These are phyloP conservation scores for Heteromurus nitidus DNA, from an alignment of 2,888 invertebrate genomes.

Conservation along the genomic window DNA sequence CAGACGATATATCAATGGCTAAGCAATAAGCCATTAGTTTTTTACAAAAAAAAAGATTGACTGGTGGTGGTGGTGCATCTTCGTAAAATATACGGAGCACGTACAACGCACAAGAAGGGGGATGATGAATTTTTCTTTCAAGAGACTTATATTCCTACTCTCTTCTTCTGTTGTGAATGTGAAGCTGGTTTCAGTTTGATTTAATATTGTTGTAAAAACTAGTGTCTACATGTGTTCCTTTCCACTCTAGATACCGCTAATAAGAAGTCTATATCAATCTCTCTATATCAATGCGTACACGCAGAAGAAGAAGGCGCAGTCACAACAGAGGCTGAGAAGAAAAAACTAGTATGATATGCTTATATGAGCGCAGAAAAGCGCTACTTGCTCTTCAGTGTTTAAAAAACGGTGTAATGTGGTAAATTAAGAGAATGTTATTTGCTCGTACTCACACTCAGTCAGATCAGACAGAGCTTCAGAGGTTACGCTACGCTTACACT, in stretches of 20 bases:
- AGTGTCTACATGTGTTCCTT: conserved; percentile 49
- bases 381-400: conserved; percentile 25
- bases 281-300: no score
- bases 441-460: no score
- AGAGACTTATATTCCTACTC: neutral
- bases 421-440: conserved; percentile 19
- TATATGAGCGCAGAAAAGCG: neutral
- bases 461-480: neutral
- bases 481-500: conserved; percentile 3
- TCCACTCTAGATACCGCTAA: conserved; percentile 39
- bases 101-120: conserved; percentile 33
- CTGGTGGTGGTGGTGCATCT: conserved; percentile 9
- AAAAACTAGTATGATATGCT: neutral
- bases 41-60: no score
- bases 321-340: no score
- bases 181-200: conserved; percentile 47
- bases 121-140: conserved; percentile 9
- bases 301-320: no score
- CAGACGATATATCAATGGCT: no score
- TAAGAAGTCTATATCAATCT: conserved; percentile 4
- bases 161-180: no score
- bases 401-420: conserved; percentile 21
- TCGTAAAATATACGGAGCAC: conserved; percentile 35
- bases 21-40: no score
- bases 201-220: conserved; percentile 45